These are phyloP conservation scores for Platalea minor DNA, from an alignment of 2,797 vertebrate genomes.

Conservation along the genomic window DNA sequence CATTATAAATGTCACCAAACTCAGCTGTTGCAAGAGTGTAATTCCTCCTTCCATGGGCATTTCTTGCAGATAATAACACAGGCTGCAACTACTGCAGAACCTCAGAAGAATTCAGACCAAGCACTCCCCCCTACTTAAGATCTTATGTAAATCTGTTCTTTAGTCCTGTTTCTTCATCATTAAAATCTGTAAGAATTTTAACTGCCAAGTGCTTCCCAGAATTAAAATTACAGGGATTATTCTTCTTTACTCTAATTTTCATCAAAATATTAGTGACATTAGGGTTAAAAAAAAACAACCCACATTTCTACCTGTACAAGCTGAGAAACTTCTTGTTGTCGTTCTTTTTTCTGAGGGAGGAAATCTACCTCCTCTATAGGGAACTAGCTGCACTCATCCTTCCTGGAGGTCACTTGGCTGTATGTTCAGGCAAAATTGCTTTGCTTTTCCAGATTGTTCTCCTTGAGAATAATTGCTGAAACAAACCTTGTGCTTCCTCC, in stretches of 20 bases:
- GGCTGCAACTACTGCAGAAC: background rate
- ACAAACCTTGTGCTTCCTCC: background rate
- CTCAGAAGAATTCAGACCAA: background rate
- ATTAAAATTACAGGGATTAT: background rate
- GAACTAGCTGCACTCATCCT: background rate
- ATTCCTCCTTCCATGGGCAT: background rate
- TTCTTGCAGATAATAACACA: background rate
- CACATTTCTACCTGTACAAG: background rate
- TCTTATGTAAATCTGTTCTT: background rate
- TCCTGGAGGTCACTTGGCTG: background rate
- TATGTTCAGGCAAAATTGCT: background rate
- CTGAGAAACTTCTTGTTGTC: background rate
- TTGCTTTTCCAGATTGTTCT: background rate
- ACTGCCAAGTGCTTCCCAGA: background rate
- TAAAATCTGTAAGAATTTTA: background rate
- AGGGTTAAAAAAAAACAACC: accelerated
- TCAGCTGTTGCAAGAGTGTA: background rate
- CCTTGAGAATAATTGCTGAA: background rate
- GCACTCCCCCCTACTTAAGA: background rate
- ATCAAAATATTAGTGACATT: background rate
- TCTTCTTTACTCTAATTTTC: background rate
- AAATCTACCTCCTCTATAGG: background rate
- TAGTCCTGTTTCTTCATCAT: background rate
- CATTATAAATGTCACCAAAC: background rate
- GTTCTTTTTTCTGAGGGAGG: background rate